Evolutionary conservation across 37 sponge, comb jelly and placozoan species (phyloP).

Genomic region (Crambe crambe): DNA sequence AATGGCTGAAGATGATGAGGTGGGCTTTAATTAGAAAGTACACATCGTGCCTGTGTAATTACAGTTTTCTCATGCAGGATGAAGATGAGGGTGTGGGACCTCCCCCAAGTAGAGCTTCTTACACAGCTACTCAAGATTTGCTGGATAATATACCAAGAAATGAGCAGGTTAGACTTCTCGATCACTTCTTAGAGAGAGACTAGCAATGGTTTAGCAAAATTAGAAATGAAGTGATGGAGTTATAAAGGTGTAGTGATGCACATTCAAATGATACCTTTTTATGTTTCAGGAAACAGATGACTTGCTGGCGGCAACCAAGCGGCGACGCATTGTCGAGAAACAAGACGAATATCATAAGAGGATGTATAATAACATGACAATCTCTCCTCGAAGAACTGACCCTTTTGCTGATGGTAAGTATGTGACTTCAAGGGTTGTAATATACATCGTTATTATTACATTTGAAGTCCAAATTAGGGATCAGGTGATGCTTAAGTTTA

Average conservation of each 20-base stretch:
- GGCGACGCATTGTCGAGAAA: slow-evolving; percentile 56
- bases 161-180: slow-evolving; percentile 44
- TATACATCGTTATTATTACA: too few species aligned
- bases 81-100: slow-evolving; percentile 49
- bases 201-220: too few species aligned
- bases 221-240: too few species aligned
- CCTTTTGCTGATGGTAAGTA: slow-evolving; percentile 77
- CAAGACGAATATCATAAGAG: slow-evolving; percentile 88
- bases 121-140: slow-evolving; percentile 29
- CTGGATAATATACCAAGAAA: slow-evolving; percentile 16
- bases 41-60: background rate
- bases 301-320: slow-evolving; percentile 61
- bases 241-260: too few species aligned
- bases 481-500: too few species aligned
- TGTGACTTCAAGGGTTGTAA: too few species aligned
- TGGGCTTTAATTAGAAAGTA: slow-evolving; percentile 29
- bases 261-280: background rate
- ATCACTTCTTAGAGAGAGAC: too few species aligned
- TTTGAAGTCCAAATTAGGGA: too few species aligned
- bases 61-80: background rate
- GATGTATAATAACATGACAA: slow-evolving; percentile 55
- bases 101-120: background rate
- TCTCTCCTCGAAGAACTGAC: slow-evolving; percentile 82
- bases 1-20: slow-evolving; percentile 66
- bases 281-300: slow-evolving; percentile 28